phyloP scores from a whole-genome alignment of 2,888 invertebrate species.

The Hydrotaea diabolus region DNA sequence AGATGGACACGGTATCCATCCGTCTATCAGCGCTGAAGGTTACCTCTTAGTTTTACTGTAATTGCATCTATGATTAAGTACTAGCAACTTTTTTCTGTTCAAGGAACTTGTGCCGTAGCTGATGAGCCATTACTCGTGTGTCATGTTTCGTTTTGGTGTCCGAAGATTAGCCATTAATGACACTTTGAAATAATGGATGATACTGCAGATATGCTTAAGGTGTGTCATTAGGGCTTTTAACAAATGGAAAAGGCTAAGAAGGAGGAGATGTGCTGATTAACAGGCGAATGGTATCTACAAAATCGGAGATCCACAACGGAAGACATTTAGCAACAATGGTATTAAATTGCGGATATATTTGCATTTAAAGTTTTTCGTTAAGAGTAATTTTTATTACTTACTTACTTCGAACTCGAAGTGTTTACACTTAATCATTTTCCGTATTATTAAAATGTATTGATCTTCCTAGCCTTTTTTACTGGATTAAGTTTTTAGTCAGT shows the following conservation, averaged over 20 bases:
- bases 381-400: too few species aligned
- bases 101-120: neutral
- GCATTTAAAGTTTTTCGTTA: too few species aligned
- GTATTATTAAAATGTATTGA: too few species aligned
- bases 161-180: neutral
- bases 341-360: too few species aligned
- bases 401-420: too few species aligned
- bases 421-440: too few species aligned
- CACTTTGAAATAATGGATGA: neutral
- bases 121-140: neutral
- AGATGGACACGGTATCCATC: neutral
- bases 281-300: too few species aligned
- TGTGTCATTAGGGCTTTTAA: neutral
- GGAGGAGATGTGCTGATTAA: too few species aligned
- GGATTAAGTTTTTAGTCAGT: too few species aligned
- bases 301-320: too few species aligned
- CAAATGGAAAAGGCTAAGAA: neutral
- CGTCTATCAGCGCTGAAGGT: neutral
- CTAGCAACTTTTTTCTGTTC: neutral
- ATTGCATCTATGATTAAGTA: conserved; percentile 28
- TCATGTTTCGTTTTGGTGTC: neutral
- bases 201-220: neutral
- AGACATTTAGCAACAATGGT: too few species aligned
- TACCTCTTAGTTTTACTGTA: neutral
- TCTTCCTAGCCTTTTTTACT: too few species aligned